Percentiles rank a stretch among this genome's conserved stretches.
These are phyloP conservation scores for Lasioglossum malachurum DNA, from an alignment of 2,888 invertebrate genomes.

Conservation along the genomic window DNA sequence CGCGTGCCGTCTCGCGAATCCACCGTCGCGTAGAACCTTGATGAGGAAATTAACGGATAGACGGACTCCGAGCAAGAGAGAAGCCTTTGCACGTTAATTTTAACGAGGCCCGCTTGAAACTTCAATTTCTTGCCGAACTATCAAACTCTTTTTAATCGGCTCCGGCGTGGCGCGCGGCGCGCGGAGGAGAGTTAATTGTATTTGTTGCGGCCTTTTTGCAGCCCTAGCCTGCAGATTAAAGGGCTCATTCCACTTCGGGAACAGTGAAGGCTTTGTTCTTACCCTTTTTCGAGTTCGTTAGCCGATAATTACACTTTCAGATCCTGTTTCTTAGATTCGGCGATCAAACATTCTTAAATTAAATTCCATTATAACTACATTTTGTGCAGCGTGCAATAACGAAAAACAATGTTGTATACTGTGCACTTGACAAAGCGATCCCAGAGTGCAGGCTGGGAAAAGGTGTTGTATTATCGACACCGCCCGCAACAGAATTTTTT, in stretches of 20 bases:
- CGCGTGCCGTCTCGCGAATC: neutral
- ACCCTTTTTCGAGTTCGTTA: neutral
- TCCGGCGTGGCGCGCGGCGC: neutral
- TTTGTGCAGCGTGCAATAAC: neutral
- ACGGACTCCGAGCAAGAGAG: neutral
- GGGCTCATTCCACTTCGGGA: neutral
- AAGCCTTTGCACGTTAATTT: slow-evolving; percentile 1
- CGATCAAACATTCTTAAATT: neutral
- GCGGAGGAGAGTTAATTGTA: neutral
- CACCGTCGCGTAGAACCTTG: neutral
- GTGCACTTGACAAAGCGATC: neutral
- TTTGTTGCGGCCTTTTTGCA: neutral
- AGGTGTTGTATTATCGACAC: neutral
- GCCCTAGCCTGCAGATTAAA: neutral
- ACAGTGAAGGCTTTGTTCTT: neutral
- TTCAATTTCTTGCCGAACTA: neutral
- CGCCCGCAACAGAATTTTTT: neutral
- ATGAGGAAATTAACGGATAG: neutral
- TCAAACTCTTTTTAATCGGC: neutral
- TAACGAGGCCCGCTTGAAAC: neutral
- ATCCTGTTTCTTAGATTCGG: neutral
- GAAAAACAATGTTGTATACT: neutral
- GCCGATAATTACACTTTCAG: neutral
- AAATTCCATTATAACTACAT: neutral
- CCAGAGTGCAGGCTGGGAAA: neutral